These are phyloP conservation scores for Mimumesa dahlbomi DNA, from an alignment of 2,888 invertebrate species.

Conservation along the genomic window DNA sequence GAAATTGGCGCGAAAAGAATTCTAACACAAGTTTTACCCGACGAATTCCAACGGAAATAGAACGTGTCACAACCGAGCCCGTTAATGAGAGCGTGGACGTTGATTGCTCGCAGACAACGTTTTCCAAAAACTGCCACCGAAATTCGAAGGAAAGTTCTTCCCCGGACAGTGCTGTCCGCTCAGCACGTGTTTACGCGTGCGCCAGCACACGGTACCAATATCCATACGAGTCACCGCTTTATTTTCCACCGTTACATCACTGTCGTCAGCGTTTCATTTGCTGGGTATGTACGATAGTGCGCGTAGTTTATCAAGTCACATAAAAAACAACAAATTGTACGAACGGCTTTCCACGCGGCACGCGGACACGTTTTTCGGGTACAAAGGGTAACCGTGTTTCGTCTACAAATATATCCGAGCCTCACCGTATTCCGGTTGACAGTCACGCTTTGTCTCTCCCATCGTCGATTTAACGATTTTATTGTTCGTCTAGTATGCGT, in stretches of 20 bases:
- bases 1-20: neutral
- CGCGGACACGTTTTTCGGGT: too few relatives aligned
- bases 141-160: conserved; percentile 37
- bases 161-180: conserved; percentile 5
- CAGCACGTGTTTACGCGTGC: conserved; percentile 56
- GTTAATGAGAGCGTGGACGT: neutral
- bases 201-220: conserved; percentile 66
- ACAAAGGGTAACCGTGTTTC: too few relatives aligned
- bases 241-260: conserved; percentile 69
- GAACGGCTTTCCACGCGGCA: neutral
- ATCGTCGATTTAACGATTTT: too few relatives aligned
- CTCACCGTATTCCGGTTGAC: too few relatives aligned
- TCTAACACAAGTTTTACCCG: too few relatives aligned
- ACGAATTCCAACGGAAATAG: neutral
- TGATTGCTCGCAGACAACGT: conserved; percentile 7
- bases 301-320: conserved; percentile 34
- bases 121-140: conserved; percentile 53
- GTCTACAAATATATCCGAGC: too few relatives aligned
- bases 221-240: conserved; percentile 66
- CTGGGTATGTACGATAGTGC: conserved; percentile 17
- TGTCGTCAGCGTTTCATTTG: conserved; percentile 53
- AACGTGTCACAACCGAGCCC: too few relatives aligned
- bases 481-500: too few relatives aligned
- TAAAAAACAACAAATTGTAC: neutral
- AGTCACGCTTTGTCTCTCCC: too few relatives aligned